These are phyloP conservation scores for Labeo rohita DNA, from an alignment of 2,113 vertebrate genomes.

Conservation along the genomic window DNA sequence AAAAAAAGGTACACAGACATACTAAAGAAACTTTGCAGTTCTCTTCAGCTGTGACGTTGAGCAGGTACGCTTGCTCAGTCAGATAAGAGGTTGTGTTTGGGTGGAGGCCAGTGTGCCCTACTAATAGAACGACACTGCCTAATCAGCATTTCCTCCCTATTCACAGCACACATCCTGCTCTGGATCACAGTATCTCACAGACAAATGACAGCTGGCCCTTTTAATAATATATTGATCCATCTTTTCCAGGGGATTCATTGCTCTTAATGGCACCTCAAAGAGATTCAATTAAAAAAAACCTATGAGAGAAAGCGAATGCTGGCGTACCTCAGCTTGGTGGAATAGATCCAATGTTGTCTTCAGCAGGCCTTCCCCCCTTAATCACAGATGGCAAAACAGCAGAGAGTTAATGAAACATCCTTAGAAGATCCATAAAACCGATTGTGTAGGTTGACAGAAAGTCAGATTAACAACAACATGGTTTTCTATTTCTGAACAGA, in stretches of 20 bases:
- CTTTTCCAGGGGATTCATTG: conserved; percentile 40
- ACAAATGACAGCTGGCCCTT: conserved; percentile 42
- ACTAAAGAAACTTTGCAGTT: conserved; percentile 2
- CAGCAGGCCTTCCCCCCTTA: conserved; percentile 93
- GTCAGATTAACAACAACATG: conserved; percentile 17
- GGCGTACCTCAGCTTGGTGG: conserved; percentile 90
- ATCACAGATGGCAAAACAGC: conserved; percentile 61
- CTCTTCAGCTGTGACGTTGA: conserved; percentile 18
- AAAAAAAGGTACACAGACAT: neutral
- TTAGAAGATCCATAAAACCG: conserved; percentile 39
- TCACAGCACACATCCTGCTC: neutral
- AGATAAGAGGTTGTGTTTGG: conserved; percentile 4
- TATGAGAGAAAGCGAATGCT: conserved; percentile 1
- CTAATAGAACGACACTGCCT: conserved; percentile 34
- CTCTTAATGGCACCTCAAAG: conserved; percentile 48
- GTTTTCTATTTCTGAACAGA: neutral
- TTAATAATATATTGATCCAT: conserved; percentile 60
- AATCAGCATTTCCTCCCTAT: conserved; percentile 21
- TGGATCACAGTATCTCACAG: conserved; percentile 30
- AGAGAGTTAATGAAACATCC: conserved; percentile 36
- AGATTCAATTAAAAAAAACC: conserved; percentile 44
- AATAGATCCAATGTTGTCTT: conserved; percentile 95
- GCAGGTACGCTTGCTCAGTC: neutral
- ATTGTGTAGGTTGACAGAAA: conserved; percentile 12
- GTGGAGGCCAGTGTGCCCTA: neutral